Percentiles rank a stretch among this genome's conserved stretches.
Conservation (phyloP, 1,140 invertebrate species). For the Ceratina australensis region DNA sequence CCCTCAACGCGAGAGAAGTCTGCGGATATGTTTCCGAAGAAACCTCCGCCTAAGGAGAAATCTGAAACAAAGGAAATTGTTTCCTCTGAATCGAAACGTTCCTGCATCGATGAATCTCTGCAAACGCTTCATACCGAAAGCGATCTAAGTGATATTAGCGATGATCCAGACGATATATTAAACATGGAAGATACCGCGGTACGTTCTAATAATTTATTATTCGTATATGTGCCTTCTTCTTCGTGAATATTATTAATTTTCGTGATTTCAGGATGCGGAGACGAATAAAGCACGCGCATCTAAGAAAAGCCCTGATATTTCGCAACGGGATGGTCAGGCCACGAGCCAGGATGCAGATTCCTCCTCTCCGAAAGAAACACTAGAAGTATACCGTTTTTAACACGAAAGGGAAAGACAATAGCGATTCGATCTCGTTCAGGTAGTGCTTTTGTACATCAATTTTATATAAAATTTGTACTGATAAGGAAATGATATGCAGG, state of each 20-base stretch:
- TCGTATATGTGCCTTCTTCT: too few species aligned
- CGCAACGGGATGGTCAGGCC: slow-evolving; percentile 55
- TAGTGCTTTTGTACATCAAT: slow-evolving; percentile 19
- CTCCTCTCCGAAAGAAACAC: slow-evolving; percentile 51
- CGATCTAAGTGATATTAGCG: slow-evolving; percentile 91
- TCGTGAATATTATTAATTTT: not conserved
- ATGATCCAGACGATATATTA: slow-evolving; percentile 91
- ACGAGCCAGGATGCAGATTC: slow-evolving; percentile 55
- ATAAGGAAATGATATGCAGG: slow-evolving; percentile 53
- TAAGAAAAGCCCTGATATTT: slow-evolving; percentile 52
- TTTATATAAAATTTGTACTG: slow-evolving; percentile 23
- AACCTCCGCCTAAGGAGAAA: slow-evolving; percentile 71
- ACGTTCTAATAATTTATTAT: slow-evolving; percentile 31
- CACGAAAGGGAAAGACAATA: slow-evolving; percentile 73
- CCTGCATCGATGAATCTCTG: slow-evolving; percentile 77
- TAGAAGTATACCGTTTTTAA: slow-evolving; percentile 61
- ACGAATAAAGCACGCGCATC: slow-evolving; percentile 42
- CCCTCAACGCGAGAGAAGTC: slow-evolving; percentile 74
- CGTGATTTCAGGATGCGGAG: slow-evolving; percentile 59
- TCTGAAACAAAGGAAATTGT: slow-evolving; percentile 73
- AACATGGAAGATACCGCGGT: slow-evolving; percentile 83
- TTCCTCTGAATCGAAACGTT: slow-evolving; percentile 79
- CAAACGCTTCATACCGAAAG: slow-evolving; percentile 83
- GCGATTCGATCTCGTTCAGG: slow-evolving; percentile 54
- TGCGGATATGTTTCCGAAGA: slow-evolving; percentile 72